Percentiles rank a stretch among this genome's conserved stretches.
phyloP scores from a whole-genome alignment of 2,797 vertebrate species.

The Rhinophrynus dorsalis region DNA sequence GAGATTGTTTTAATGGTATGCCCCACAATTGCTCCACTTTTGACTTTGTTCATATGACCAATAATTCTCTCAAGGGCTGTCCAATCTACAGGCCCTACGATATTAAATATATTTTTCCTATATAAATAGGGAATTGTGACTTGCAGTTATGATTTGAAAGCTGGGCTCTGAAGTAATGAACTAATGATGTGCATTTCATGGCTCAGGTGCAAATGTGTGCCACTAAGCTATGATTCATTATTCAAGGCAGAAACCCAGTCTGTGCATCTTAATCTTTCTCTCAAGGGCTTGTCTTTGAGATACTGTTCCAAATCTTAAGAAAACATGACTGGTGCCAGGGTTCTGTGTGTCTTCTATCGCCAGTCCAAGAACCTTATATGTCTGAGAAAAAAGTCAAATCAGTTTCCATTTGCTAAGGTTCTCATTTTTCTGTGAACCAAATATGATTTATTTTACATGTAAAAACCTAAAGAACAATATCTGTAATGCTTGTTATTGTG shows the following conservation, averaged over 20 bases:
- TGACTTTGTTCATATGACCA: too few relatives aligned
- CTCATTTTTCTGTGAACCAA: too few relatives aligned
- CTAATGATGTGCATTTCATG: not conserved
- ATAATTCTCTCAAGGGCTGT: too few relatives aligned
- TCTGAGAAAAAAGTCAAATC: not conserved
- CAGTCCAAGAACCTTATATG: not conserved
- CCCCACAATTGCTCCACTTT: too few relatives aligned
- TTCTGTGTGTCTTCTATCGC: not conserved
- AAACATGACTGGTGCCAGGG: not conserved
- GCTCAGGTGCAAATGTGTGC: constrained; percentile 9
- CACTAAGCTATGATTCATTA: constrained; percentile 8
- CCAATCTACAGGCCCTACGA: too few relatives aligned
- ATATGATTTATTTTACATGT: too few relatives aligned
- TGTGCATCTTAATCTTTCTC: not conserved
- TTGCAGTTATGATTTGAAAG: not conserved
- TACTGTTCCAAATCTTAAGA: not conserved
- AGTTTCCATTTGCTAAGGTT: too few relatives aligned
- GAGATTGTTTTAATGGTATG: too few relatives aligned
- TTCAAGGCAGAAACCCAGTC: not conserved
- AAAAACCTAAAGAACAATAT: too few relatives aligned
- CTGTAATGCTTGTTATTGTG: too few relatives aligned
- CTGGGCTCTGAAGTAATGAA: not conserved
- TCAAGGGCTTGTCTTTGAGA: not conserved
- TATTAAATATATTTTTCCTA: too few relatives aligned
- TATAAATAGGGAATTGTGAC: not conserved